phyloP scores from a whole-genome alignment of 92 coral and sea anemone genomes.

The Hydrozoanthus gracilis region DNA sequence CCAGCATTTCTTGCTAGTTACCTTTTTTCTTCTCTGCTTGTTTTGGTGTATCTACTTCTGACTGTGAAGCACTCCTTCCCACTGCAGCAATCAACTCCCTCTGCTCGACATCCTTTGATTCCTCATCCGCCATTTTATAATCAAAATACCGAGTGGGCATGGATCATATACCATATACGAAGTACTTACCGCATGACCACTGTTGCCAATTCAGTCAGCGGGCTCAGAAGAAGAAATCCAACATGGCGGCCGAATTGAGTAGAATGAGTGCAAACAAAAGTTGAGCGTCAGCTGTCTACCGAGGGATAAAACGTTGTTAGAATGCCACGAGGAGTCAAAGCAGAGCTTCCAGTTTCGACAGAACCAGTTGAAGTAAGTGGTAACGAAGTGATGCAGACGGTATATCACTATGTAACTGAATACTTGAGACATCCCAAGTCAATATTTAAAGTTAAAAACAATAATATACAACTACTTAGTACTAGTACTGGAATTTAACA shows the following conservation, averaged over 20 bases:
- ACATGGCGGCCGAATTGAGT: slow-evolving; percentile 69
- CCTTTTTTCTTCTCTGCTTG: slow-evolving; percentile 34
- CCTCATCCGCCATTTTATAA: slow-evolving; percentile 92
- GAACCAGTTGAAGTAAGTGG: slow-evolving; percentile 88
- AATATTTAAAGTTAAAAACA: too few relatives aligned
- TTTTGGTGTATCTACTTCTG: slow-evolving; percentile 19
- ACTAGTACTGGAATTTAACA: too few relatives aligned
- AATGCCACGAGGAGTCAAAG: slow-evolving; percentile 99
- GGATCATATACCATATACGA: too few relatives aligned
- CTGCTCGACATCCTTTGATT: not conserved
- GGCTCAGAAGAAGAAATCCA: slow-evolving; percentile 64
- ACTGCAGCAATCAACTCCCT: not conserved
- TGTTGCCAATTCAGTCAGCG: slow-evolving; percentile 55
- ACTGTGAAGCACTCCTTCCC: not conserved
- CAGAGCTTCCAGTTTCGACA: slow-evolving; percentile 83
- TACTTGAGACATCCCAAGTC: too few relatives aligned
- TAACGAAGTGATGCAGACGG: not conserved
- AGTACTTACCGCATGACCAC: not conserved
- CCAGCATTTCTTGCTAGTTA: not conserved
- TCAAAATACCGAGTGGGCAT: not conserved
- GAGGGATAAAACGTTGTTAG: not conserved
- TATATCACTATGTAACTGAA: not conserved
- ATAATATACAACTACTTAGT: too few relatives aligned
- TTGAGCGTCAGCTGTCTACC: slow-evolving; percentile 11
- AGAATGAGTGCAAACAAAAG: not conserved